Percentiles rank a stretch among this genome's conserved stretches.
These are phyloP conservation scores for Meleagris gallopavo DNA, from an alignment of 2,113 vertebrate genomes.

Conservation along the genomic window DNA sequence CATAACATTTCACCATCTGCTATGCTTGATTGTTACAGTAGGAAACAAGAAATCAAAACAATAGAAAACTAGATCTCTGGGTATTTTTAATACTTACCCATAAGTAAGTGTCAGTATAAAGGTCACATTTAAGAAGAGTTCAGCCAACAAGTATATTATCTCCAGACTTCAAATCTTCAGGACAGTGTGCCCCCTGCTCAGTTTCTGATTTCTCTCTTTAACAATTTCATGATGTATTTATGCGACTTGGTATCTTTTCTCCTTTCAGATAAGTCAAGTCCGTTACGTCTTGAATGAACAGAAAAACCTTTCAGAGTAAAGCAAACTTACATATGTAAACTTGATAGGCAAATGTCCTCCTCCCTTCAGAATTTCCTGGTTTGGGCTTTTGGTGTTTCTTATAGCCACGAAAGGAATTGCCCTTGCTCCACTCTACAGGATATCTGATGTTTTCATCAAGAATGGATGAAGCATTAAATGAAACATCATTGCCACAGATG, in stretches of 20 bases:
- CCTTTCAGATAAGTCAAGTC: background rate
- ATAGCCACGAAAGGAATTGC: background rate
- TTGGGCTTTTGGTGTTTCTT: background rate
- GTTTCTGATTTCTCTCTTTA: background rate
- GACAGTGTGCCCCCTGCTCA: rapidly evolving
- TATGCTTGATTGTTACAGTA: background rate
- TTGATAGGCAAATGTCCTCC: background rate
- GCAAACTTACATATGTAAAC: background rate
- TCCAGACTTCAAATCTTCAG: background rate
- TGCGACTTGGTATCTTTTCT: background rate
- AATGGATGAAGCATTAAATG: background rate
- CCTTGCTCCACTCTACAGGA: background rate
- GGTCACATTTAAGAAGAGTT: background rate
- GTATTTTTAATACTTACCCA: background rate
- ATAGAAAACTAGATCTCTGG: background rate
- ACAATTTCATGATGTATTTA: background rate
- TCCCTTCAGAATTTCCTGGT: background rate
- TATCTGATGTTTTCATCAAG: background rate
- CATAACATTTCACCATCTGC: background rate
- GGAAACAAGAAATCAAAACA: background rate
- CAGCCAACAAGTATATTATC: background rate
- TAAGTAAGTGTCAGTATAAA: background rate
- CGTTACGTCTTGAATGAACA: background rate
- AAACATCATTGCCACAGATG: background rate
- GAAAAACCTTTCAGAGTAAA: background rate